Percentiles rank a stretch among this genome's conserved stretches.
These are phyloP conservation scores for Gambusia yucatana DNA, from an alignment of 2,797 vertebrate genomes.

Conservation along the genomic window DNA sequence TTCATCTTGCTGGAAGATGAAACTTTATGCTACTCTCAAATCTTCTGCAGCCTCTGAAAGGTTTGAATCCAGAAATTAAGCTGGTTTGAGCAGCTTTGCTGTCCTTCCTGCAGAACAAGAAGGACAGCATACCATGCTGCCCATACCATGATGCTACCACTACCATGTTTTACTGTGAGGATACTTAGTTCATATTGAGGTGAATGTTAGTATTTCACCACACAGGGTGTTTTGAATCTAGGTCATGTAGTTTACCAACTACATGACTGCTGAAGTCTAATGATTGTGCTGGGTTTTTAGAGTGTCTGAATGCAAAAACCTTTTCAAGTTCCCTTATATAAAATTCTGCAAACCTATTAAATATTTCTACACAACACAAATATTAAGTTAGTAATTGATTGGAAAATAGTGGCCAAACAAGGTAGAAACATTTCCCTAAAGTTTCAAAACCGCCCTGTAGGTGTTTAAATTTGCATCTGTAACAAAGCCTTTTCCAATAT, in stretches of 20 bases:
- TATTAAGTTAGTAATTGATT: background rate
- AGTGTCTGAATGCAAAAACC: background rate
- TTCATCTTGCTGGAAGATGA: background rate
- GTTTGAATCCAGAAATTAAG: background rate
- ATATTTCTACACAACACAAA: background rate
- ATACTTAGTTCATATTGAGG: background rate
- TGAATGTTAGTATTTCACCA: background rate
- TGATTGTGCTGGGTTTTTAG: background rate
- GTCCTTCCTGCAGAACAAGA: background rate
- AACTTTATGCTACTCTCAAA: background rate
- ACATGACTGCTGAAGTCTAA: background rate
- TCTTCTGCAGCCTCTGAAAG: background rate
- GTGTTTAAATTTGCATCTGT: constrained; percentile 21
- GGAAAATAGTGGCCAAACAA: background rate
- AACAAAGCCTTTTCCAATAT: constrained; percentile 20
- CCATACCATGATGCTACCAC: background rate
- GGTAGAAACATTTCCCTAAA: background rate
- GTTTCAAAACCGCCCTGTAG: background rate
- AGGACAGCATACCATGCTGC: background rate
- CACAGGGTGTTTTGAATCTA: background rate
- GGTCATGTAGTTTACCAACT: background rate
- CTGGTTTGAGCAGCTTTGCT: background rate
- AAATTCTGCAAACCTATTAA: background rate
- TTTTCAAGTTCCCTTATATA: background rate
- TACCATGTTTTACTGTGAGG: background rate